phyloP scores from a whole-genome alignment of 2,888 invertebrate genomes.

The Troides helena region DNA sequence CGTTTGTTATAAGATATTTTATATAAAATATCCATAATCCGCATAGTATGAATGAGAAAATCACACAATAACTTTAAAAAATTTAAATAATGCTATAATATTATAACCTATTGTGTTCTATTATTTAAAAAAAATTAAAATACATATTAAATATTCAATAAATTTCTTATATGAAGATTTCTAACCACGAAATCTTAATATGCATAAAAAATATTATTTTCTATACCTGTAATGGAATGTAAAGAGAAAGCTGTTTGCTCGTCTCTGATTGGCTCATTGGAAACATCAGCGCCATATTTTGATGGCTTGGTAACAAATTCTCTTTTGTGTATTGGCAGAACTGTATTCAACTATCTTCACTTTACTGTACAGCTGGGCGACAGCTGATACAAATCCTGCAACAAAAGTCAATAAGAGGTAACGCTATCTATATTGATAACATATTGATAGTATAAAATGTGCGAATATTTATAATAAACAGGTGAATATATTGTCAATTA shows the following conservation, averaged over 20 bases:
- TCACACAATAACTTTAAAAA: background rate
- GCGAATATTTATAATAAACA: conserved; percentile 41
- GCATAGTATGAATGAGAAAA: background rate
- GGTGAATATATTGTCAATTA: conserved; percentile 39
- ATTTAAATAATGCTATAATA: background rate
- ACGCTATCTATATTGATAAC: conserved; percentile 50
- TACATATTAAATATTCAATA: background rate
- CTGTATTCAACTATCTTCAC: conserved; percentile 54
- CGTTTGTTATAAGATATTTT: background rate
- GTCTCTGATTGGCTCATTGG: conserved; percentile 53
- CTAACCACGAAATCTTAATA: background rate
- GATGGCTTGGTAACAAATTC: conserved; percentile 38
- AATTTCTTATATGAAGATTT: background rate
- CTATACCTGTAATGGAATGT: conserved; percentile 44
- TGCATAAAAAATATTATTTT: background rate
- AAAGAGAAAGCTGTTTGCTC: conserved; percentile 39
- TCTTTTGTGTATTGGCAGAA: conserved; percentile 48
- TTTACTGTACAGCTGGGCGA: conserved; percentile 69
- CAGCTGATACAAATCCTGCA: conserved; percentile 75
- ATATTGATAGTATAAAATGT: conserved; percentile 44
- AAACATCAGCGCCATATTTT: conserved; percentile 40
- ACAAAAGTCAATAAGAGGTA: conserved; percentile 67
- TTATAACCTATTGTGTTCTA: background rate
- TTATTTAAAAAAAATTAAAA: background rate
- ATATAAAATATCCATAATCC: background rate